These are phyloP conservation scores for Bombus consobrinus DNA, from an alignment of 1,140 invertebrate species.

Conservation along the genomic window DNA sequence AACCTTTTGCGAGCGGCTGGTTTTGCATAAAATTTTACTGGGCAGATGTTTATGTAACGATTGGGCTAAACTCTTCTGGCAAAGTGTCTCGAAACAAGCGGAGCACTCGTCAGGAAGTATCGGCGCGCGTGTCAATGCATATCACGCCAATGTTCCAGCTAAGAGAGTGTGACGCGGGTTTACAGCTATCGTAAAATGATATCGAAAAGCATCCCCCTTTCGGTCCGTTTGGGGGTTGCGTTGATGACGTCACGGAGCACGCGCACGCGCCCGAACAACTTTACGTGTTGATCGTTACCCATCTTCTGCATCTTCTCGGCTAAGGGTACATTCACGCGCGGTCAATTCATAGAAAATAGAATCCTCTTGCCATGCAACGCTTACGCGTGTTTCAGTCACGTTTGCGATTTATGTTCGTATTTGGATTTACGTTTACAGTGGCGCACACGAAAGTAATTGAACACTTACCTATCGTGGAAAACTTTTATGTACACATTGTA, in stretches of 20 bases:
- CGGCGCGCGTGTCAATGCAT: constrained; percentile 55
- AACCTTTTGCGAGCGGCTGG: background rate
- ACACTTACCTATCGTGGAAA: background rate
- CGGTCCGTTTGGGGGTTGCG: constrained; percentile 12
- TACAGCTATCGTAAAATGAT: constrained; percentile 53
- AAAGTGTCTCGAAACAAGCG: constrained; percentile 8
- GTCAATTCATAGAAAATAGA: background rate
- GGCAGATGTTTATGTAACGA: background rate
- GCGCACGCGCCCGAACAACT: constrained; percentile 62
- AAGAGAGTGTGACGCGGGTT: constrained; percentile 35
- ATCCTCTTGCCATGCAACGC: background rate
- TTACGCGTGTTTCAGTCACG: too few relatives aligned
- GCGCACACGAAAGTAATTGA: too few relatives aligned
- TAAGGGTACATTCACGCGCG: constrained; percentile 40
- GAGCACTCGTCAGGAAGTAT: constrained; percentile 12
- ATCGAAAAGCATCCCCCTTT: constrained; percentile 43
- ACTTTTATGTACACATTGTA: too few relatives aligned
- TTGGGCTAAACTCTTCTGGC: background rate
- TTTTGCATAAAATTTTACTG: background rate
- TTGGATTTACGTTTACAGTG: background rate
- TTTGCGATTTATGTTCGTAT: background rate
- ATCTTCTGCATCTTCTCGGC: constrained; percentile 39
- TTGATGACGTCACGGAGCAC: constrained; percentile 60
- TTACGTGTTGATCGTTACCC: constrained; percentile 74
- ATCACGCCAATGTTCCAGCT: constrained; percentile 45